A percentile compares a stretch with the other conserved stretches of the same genome.
Evolutionary conservation across 2,888 invertebrate species (phyloP).

Genomic region (Lochmaea crataegi): DNA sequence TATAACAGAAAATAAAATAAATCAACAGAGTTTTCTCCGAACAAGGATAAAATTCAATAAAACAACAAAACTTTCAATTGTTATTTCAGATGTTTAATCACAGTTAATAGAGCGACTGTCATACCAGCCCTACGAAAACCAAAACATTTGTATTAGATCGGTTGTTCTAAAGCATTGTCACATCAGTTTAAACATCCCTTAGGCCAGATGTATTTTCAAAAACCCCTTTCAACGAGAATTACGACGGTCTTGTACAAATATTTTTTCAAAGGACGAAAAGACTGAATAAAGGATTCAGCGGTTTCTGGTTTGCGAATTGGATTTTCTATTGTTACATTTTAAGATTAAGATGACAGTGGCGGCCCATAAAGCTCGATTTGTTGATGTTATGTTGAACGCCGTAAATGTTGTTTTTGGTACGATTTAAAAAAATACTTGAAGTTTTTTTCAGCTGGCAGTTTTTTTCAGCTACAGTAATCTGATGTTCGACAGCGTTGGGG

Average conservation of each 20-base stretch:
- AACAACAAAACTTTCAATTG: neutral
- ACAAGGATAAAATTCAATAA: no score
- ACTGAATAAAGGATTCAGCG: conserved; percentile 31
- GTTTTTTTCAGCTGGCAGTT: no score
- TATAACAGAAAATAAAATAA: no score
- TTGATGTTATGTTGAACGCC: no score
- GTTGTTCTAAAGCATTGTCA: conserved; percentile 42
- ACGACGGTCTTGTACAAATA: conserved; percentile 40
- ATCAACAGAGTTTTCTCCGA: no score
- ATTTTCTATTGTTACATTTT: conserved; percentile 27
- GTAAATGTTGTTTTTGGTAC: no score
- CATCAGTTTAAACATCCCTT: conserved; percentile 32
- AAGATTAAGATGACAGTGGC: conserved; percentile 6
- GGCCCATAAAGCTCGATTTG: neutral
- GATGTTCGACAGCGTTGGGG: no score
- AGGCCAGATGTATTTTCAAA: conserved; percentile 39
- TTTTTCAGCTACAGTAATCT: no score
- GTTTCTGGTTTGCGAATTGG: conserved; percentile 37
- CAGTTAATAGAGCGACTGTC: conserved; percentile 26
- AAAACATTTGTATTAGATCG: conserved; percentile 36
- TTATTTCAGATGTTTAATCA: conserved; percentile 23
- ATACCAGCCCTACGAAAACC: conserved; percentile 30
- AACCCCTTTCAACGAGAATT: conserved; percentile 40
- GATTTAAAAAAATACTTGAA: no score
- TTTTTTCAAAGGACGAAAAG: conserved; percentile 36